These are phyloP conservation scores for Neomonachus schauinslandi DNA, from an alignment of 2,113 vertebrate genomes.

Conservation along the genomic window DNA sequence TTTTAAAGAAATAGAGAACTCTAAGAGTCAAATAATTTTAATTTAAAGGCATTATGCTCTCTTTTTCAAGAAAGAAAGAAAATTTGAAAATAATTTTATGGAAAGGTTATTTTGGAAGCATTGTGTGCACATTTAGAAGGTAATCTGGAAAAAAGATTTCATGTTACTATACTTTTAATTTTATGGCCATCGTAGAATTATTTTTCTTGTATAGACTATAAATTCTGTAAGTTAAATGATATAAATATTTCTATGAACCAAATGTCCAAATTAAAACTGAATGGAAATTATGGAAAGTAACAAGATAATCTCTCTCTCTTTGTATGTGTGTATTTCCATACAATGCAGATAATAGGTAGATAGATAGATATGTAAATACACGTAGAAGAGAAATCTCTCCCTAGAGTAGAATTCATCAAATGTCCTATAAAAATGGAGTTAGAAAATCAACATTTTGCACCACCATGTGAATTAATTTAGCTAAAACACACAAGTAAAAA, in stretches of 20 bases:
- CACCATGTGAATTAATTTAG: not conserved
- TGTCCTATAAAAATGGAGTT: not conserved
- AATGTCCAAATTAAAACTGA: not conserved
- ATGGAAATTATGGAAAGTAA: not conserved
- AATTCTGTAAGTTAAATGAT: not conserved
- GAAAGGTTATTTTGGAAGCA: not conserved
- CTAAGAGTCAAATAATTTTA: not conserved
- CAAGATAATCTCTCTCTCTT: not conserved
- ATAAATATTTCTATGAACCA: not conserved
- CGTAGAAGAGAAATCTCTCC: not conserved
- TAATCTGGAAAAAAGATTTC: not conserved
- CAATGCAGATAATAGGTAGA: not conserved
- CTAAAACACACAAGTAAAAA: not conserved
- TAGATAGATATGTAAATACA: not conserved
- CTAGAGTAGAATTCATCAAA: not conserved
- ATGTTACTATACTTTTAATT: not conserved
- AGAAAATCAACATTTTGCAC: not conserved
- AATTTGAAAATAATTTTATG: not conserved
- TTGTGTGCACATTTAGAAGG: not conserved
- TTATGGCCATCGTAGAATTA: not conserved
- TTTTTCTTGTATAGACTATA: not conserved
- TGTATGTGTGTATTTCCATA: not conserved
- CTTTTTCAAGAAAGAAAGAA: not conserved
- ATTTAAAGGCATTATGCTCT: not conserved
- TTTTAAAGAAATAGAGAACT: constrained; percentile 6